These are phyloP conservation scores for Aptenodytes forsteri DNA, from an alignment of 2,113 vertebrate species.

Conservation along the genomic window DNA sequence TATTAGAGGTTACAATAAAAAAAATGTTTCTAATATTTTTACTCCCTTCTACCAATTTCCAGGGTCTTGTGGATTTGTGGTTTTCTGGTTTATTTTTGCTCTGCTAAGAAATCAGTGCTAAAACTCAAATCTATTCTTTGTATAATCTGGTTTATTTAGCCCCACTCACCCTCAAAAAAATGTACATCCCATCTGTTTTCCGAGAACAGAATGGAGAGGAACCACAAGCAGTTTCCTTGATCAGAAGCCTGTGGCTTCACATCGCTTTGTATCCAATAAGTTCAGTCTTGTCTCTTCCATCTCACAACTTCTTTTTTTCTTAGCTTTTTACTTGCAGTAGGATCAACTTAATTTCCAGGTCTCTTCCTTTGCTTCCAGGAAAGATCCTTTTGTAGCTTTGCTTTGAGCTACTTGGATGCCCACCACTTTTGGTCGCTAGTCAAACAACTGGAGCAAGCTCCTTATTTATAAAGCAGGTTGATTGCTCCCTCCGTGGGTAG, in stretches of 20 bases:
- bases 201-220: background rate
- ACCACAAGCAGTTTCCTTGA: background rate
- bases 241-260: background rate
- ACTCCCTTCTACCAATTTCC: background rate
- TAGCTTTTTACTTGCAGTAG: background rate
- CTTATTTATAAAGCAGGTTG: background rate
- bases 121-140: background rate
- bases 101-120: background rate
- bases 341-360: background rate
- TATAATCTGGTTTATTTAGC: background rate
- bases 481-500: background rate
- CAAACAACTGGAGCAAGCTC: background rate
- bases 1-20: background rate
- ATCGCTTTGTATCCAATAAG: background rate
- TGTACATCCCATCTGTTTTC: background rate
- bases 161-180: background rate
- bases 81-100: background rate
- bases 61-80: background rate
- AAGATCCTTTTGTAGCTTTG: background rate
- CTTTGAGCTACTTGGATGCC: background rate
- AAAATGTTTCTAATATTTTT: background rate
- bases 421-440: background rate
- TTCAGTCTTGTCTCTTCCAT: background rate
- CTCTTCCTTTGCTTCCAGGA: background rate
- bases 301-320: background rate